Percentiles rank a stretch among this genome's conserved stretches.
Evolutionary conservation across 2,113 vertebrate species (phyloP).

Genomic region (Pelusios castaneus): DNA sequence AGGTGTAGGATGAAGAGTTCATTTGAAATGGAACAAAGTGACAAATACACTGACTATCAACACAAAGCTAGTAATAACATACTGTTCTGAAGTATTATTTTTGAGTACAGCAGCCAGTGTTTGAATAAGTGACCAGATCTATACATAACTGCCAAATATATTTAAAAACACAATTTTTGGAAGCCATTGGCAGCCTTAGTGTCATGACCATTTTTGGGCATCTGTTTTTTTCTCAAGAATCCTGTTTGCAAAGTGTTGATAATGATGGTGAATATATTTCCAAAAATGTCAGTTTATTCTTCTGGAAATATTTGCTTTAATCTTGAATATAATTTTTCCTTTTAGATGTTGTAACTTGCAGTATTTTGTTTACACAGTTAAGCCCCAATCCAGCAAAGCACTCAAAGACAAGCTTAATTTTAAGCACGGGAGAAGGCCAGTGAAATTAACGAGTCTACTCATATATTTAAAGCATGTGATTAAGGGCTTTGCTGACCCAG

Average conservation of each 20-base stretch:
- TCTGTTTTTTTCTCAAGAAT: neutral
- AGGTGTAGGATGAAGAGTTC: constrained; percentile 46
- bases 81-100: constrained; percentile 47
- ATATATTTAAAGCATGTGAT: neutral
- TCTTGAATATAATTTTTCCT: neutral
- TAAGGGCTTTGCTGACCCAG: neutral
- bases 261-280: neutral
- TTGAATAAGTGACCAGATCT: constrained; percentile 58
- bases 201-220: neutral
- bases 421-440: neutral
- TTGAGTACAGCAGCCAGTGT: constrained; percentile 41
- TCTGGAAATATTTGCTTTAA: neutral
- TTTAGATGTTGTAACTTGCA: neutral
- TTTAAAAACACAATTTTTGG: too few species aligned
- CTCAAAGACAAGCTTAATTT: neutral
- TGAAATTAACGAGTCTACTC: neutral
- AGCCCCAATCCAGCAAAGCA: neutral
- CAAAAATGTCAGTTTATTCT: too few species aligned
- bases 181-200: neutral
- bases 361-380: neutral
- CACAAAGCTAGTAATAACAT: constrained; percentile 61
- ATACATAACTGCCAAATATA: neutral
- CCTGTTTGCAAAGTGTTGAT: neutral
- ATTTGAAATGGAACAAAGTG: constrained; percentile 52
- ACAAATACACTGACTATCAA: constrained; percentile 50